These are phyloP conservation scores for Diuraphis noxia DNA, from an alignment of 1,140 invertebrate genomes.

Conservation along the genomic window DNA sequence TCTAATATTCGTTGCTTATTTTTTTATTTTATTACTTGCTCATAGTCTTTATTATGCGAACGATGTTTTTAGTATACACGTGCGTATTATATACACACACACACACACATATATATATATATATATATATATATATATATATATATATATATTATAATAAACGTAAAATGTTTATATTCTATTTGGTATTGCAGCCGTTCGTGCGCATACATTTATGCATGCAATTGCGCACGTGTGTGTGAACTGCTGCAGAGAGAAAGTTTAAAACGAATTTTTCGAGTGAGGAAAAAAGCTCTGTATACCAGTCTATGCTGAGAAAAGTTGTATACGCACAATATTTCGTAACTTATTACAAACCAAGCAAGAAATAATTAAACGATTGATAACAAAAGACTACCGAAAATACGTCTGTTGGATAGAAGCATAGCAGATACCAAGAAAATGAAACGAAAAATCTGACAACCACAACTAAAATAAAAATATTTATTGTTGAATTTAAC, in stretches of 20 bases:
- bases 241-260: background rate
- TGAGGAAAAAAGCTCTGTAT: background rate
- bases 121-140: background rate
- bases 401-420: background rate
- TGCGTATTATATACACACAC: no score
- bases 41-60: background rate
- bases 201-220: background rate
- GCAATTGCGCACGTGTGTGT: background rate
- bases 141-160: background rate
- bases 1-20: constrained; percentile 7
- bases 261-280: background rate
- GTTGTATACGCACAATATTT: background rate
- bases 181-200: background rate
- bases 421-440: background rate
- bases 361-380: constrained; percentile 43
- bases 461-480: background rate
- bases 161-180: constrained; percentile 13
- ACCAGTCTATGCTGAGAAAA: background rate
- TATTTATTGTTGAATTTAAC: background rate
- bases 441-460: constrained; percentile 23
- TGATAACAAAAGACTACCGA: constrained; percentile 27
- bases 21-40: background rate
- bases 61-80: background rate
- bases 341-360: background rate
- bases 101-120: background rate